These are phyloP conservation scores for Eupithecia dodoneata DNA, from an alignment of 2,888 invertebrate genomes.

Conservation along the genomic window DNA sequence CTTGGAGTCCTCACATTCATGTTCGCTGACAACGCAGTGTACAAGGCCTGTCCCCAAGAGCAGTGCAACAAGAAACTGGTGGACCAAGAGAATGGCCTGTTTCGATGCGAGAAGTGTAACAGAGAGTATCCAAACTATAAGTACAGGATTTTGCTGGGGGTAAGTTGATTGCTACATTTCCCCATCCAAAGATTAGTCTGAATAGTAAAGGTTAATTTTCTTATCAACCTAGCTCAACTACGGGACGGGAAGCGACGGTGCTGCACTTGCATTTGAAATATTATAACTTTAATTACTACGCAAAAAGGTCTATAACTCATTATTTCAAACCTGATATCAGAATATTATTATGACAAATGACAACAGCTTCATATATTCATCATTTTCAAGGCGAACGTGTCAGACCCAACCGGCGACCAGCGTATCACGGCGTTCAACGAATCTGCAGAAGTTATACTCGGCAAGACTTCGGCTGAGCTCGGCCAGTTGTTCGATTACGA, in stretches of 20 bases:
- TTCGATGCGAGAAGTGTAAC: conserved; percentile 97
- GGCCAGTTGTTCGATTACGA: conserved; percentile 90
- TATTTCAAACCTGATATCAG: too few relatives aligned
- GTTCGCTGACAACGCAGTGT: conserved; percentile 92
- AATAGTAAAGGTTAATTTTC: too few relatives aligned
- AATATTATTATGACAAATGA: too few relatives aligned
- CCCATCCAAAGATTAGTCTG: too few relatives aligned
- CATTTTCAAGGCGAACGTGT: conserved; percentile 88
- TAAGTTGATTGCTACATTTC: conserved; percentile 71
- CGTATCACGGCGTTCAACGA: conserved; percentile 97
- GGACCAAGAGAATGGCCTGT: conserved; percentile 94
- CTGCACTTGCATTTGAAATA: too few relatives aligned
- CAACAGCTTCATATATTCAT: not conserved
- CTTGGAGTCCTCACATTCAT: conserved; percentile 92
- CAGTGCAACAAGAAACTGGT: conserved; percentile 98
- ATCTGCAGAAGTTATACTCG: conserved; percentile 90
- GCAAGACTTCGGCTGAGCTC: conserved; percentile 88
- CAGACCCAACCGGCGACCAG: conserved; percentile 93
- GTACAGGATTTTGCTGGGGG: conserved; percentile 91
- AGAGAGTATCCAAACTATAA: conserved; percentile 93
- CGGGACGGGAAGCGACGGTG: too few relatives aligned
- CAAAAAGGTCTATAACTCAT: too few relatives aligned
- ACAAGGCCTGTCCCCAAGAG: conserved; percentile 95
- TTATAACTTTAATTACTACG: too few relatives aligned
- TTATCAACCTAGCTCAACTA: too few relatives aligned